Evolutionary conservation across 1,140 invertebrate genomes (phyloP).

Genomic region (Sarcophaga bullata): DNA sequence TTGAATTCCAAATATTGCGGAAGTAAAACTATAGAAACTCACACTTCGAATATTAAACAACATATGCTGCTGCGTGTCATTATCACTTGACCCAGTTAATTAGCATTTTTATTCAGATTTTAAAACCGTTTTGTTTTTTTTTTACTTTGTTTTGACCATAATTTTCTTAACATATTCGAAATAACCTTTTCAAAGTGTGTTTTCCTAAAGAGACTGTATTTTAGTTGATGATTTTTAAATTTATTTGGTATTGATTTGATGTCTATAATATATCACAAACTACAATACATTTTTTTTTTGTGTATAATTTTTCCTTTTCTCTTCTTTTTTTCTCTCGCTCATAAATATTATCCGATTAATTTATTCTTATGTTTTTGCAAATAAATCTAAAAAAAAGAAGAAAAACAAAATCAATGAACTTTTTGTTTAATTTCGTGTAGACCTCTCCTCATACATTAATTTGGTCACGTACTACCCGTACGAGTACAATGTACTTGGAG

Average conservation of each 20-base stretch:
- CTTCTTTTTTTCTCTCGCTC: too few relatives aligned
- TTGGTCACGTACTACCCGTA: not conserved
- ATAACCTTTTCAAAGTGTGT: not conserved
- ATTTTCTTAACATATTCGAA: not conserved
- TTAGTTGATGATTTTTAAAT: not conserved
- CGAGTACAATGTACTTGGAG: too few relatives aligned
- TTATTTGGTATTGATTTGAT: not conserved
- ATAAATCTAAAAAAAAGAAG: not conserved
- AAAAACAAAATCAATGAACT: not conserved
- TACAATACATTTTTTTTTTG: too few relatives aligned
- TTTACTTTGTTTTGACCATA: not conserved
- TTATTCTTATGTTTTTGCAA: too few relatives aligned
- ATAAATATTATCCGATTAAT: too few relatives aligned
- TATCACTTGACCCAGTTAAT: conserved; percentile 17
- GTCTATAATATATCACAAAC: not conserved
- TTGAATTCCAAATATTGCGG: not conserved
- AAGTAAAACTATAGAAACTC: not conserved
- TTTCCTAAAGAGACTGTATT: not conserved
- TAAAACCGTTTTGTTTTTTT: not conserved
- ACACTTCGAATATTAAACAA: not conserved
- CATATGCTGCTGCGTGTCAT: not conserved
- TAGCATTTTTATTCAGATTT: not conserved
- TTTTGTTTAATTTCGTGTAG: not conserved
- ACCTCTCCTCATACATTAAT: not conserved
- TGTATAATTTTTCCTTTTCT: too few relatives aligned